phyloP scores from a whole-genome alignment of 2,888 invertebrate genomes.

The Scaptodrosophila latifasciaeformis region DNA sequence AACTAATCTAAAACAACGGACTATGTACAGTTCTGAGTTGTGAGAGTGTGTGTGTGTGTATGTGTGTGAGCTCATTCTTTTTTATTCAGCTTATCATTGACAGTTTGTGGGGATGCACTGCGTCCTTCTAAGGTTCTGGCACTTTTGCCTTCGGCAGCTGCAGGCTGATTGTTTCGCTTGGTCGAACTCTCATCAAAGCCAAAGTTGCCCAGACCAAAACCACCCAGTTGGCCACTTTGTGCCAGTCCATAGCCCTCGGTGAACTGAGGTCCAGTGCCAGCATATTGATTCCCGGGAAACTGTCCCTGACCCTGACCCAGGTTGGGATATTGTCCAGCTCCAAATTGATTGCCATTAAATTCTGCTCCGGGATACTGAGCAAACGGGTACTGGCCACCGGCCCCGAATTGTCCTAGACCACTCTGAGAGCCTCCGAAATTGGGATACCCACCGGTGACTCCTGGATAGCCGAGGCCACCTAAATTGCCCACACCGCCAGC shows the following conservation, averaged over 20 bases:
- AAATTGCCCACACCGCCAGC: slow-evolving; percentile 14
- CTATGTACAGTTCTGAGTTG: slow-evolving; percentile 30
- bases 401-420: slow-evolving; percentile 31
- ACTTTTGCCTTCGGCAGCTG: slow-evolving; percentile 53
- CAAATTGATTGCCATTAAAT: slow-evolving; percentile 37
- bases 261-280: slow-evolving; percentile 45
- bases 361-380: slow-evolving; percentile 36
- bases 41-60: background rate
- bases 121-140: slow-evolving; percentile 36
- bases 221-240: slow-evolving; percentile 35
- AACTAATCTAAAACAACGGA: slow-evolving; percentile 30
- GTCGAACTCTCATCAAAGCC: slow-evolving; percentile 54
- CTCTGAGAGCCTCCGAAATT: slow-evolving; percentile 29
- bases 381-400: slow-evolving; percentile 33
- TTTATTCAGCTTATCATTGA: slow-evolving; percentile 60
- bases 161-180: slow-evolving; percentile 25
- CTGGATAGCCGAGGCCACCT: slow-evolving; percentile 14
- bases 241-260: slow-evolving; percentile 66
- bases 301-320: slow-evolving; percentile 54
- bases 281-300: slow-evolving; percentile 35
- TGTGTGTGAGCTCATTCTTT: slow-evolving; percentile 30
- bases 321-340: slow-evolving; percentile 38
- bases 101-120: slow-evolving; percentile 26
- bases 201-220: slow-evolving; percentile 27
- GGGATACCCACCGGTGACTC: slow-evolving; percentile 20